Conservation (phyloP, 53 echinoderm and acorn worm species). For the Echinometra lucunter region DNA sequence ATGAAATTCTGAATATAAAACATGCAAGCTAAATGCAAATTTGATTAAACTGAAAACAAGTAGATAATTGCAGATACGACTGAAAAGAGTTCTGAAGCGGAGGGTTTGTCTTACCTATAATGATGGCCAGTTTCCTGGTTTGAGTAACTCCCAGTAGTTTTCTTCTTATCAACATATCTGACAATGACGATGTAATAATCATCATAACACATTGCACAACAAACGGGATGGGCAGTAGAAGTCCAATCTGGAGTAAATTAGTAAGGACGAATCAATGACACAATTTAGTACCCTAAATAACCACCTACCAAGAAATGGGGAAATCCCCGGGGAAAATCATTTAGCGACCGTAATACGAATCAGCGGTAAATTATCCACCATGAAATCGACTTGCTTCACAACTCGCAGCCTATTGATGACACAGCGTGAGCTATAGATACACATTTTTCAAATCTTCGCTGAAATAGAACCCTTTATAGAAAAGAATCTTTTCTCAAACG, state of each 20-base stretch:
- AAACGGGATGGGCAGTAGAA: slow-evolving; percentile 5
- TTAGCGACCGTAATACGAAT: no score
- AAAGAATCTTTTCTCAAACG: no score
- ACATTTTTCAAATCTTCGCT: no score
- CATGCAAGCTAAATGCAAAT: neutral
- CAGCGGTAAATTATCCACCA: no score
- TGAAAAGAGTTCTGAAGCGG: no score
- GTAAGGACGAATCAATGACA: neutral
- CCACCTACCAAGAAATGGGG: neutral
- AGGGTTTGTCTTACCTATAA: slow-evolving; percentile 36
- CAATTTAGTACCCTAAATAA: neutral
- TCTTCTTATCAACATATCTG: neutral
- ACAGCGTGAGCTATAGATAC: no score
- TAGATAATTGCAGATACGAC: neutral
- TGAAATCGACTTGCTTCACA: no score
- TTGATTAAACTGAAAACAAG: neutral
- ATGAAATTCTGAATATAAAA: no score
- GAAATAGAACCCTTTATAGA: no score
- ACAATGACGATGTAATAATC: neutral
- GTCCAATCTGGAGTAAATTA: slow-evolving; percentile 13
- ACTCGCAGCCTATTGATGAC: no score
- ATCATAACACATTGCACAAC: neutral
- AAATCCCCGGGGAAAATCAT: no score
- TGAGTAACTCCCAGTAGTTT: slow-evolving; percentile 1
- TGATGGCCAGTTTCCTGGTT: neutral